These are phyloP conservation scores for Phyllotis vaccarum DNA, from an alignment of 2,797 vertebrate genomes.

Conservation along the genomic window DNA sequence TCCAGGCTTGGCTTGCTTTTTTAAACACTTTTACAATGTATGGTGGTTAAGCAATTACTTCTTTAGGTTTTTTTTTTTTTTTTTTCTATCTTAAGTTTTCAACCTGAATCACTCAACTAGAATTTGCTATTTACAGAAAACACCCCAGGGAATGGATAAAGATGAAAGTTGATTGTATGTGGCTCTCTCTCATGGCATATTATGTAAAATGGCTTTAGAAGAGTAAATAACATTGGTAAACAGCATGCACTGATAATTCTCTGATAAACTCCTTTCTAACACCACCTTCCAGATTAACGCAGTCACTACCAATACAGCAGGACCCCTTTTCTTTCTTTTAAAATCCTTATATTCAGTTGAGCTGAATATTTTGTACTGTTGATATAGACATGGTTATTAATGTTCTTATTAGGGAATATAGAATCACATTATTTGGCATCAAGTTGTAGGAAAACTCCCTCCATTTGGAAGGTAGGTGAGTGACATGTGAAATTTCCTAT, in stretches of 20 bases:
- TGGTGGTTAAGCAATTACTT: slow-evolving; percentile 47
- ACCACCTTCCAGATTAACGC: slow-evolving; percentile 3
- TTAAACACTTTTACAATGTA: slow-evolving; percentile 2
- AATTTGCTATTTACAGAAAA: slow-evolving; percentile 66
- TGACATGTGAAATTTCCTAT: slow-evolving; percentile 39
- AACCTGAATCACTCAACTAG: slow-evolving; percentile 23
- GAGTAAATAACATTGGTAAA: slow-evolving; percentile 56
- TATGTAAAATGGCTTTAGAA: slow-evolving; percentile 49
- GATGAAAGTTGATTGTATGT: slow-evolving; percentile 28
- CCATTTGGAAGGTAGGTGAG: slow-evolving; percentile 42
- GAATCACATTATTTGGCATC: slow-evolving; percentile 57
- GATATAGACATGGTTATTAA: background rate
- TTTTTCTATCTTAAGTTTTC: slow-evolving; percentile 42
- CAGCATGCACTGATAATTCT: slow-evolving; percentile 45
- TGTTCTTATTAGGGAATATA: slow-evolving; percentile 22
- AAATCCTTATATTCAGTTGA: slow-evolving; percentile 11
- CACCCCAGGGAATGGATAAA: slow-evolving; percentile 7
- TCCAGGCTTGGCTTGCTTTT: no score
- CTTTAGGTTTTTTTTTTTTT: background rate
- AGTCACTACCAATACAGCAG: slow-evolving; percentile 41
- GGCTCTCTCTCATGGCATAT: slow-evolving; percentile 58
- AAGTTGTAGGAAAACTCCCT: slow-evolving; percentile 52
- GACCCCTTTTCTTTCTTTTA: background rate
- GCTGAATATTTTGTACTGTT: background rate
- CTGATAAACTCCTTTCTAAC: slow-evolving; percentile 46